Evolutionary conservation across 2,113 vertebrate genomes (phyloP).

Genomic region (Ceyx margarethae): DNA sequence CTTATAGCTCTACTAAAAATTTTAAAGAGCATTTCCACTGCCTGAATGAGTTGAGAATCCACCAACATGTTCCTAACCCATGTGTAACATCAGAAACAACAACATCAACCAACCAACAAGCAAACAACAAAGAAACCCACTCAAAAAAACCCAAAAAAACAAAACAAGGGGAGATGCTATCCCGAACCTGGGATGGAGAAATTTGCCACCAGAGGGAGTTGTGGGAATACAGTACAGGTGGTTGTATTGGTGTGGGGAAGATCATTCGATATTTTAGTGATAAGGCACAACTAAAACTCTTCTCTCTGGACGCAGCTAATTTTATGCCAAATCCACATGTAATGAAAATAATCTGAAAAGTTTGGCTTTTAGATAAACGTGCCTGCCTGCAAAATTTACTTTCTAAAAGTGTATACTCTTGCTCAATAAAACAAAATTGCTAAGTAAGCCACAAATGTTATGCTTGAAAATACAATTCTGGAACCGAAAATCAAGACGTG

Average conservation of each 20-base stretch:
- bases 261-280: background rate
- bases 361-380: background rate
- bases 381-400: background rate
- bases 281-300: background rate
- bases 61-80: background rate
- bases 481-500: background rate
- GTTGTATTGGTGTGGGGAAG: background rate
- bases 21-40: background rate
- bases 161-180: background rate
- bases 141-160: too few relatives aligned
- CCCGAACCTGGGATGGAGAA: background rate
- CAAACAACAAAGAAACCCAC: background rate
- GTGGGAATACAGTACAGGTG: slow-evolving; percentile 43
- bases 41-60: background rate
- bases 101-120: background rate
- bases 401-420: background rate
- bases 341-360: background rate
- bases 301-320: background rate
- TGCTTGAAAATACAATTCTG: background rate
- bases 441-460: slow-evolving; percentile 5
- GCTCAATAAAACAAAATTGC: slow-evolving; percentile 1
- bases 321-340: background rate
- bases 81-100: background rate
- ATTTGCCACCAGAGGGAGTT: slow-evolving; percentile 76
- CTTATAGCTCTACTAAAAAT: background rate